Evolutionary conservation across 2,113 vertebrate species (phyloP), one percentile per base, ranked within the genome.

Genomic region (Gymnobelideus leadbeateri): DNA sequence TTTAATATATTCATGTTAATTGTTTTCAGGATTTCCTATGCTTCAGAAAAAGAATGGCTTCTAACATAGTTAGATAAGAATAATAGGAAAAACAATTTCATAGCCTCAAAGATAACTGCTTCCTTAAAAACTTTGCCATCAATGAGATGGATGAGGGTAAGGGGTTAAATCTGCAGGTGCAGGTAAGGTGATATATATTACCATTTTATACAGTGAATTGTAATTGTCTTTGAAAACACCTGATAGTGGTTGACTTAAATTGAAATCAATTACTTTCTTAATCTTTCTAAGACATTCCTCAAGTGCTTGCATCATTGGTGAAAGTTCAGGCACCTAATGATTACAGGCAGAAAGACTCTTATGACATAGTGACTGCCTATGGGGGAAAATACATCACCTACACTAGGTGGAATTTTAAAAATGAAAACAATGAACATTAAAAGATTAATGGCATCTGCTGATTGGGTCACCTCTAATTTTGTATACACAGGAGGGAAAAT

Each of bases 171-270:
- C 98, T 98, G 98, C 97, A 98, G 97, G 97, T 98, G 98, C 92
- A 92, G 98, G 98, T 99, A 98, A 98, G 98, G 98, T 98, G 98
- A 98, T 98, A 98, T 97, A 96, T 98, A 98, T 99, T 98, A 98
- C 98, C 97, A 98, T 96, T 98, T 99, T 98, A 99, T 96, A 97
- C 98, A 98, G 98, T 98, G 98, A 97, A 97, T 98, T 98, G 95
- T 99, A 99, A 99, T 99, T 99, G 98, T 99, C 98, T 99, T 98
- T 99, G 99, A 99, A 99, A 99, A 99, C 98, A 99, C 99, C 99
- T 99, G 98, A 98, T 99, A 98, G 98, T 99, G 98, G 98, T 98
- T 98, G 98, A 98, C 98, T 99, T 98, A 98, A 98, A 98, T 98
- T 99, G 98, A 98, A 99, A 99, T 99, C 99, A 99, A 99, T 99